phyloP scores from a whole-genome alignment of 2,113 vertebrate genomes.

The Syngnathoides biaculeatus region DNA sequence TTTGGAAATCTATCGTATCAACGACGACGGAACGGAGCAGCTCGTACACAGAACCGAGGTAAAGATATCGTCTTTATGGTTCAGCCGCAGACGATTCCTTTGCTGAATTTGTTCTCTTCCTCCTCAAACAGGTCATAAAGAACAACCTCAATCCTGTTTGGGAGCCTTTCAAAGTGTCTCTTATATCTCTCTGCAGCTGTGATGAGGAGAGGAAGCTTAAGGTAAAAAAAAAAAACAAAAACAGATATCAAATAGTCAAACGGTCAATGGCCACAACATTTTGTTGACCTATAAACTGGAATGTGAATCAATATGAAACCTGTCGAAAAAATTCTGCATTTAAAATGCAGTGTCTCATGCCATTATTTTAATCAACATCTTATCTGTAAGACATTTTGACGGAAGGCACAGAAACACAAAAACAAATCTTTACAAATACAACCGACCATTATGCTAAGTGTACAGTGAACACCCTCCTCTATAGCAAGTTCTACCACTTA shows the following conservation, averaged over 20 bases:
- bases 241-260: background rate
- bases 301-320: background rate
- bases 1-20: slow-evolving; percentile 88
- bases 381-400: too few relatives aligned
- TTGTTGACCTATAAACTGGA: background rate
- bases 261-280: background rate
- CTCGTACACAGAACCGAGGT: slow-evolving; percentile 92
- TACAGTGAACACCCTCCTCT: too few relatives aligned
- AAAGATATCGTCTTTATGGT: slow-evolving; percentile 14
- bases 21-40: slow-evolving; percentile 82
- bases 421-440: too few relatives aligned
- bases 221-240: slow-evolving; percentile 62
- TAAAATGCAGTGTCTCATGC: too few relatives aligned
- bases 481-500: too few relatives aligned
- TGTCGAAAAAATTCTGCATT: background rate
- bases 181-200: slow-evolving; percentile 90
- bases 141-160: slow-evolving; percentile 93
- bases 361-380: too few relatives aligned
- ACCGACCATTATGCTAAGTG: too few relatives aligned
- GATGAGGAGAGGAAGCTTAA: slow-evolving; percentile 88
- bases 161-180: slow-evolving; percentile 93
- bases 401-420: too few relatives aligned
- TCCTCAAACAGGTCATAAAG: slow-evolving; percentile 83
- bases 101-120: slow-evolving; percentile 9
- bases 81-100: slow-evolving; percentile 1